Percentiles rank a stretch among this genome's conserved stretches.
These are phyloP conservation scores for Odocoileus hemionus DNA, from an alignment of 2,113 vertebrate species.

Conservation along the genomic window DNA sequence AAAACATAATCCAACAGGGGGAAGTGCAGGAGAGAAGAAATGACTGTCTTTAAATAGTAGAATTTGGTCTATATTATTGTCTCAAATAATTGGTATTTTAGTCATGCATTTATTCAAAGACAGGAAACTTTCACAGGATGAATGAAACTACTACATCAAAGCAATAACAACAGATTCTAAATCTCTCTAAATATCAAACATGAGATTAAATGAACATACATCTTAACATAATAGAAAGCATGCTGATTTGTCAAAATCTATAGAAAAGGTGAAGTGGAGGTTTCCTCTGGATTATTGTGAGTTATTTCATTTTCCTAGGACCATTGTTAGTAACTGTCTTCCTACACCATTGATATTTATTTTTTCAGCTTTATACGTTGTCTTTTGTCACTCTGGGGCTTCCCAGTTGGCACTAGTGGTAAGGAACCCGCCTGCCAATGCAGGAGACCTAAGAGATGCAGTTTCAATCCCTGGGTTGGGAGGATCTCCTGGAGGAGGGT, in stretches of 20 bases:
- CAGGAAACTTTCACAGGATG: neutral
- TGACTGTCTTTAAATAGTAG: neutral
- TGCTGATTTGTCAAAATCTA: neutral
- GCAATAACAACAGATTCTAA: neutral
- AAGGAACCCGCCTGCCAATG: neutral
- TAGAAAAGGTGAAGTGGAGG: neutral
- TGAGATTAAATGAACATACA: neutral
- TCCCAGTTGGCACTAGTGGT: neutral
- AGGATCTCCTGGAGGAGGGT: neutral
- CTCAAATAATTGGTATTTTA: neutral
- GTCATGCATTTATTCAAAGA: neutral
- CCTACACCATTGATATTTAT: neutral
- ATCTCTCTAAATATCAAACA: neutral
- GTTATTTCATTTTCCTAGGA: neutral
- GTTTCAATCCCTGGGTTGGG: neutral
- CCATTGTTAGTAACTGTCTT: neutral
- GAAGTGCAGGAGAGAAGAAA: neutral
- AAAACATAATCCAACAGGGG: neutral
- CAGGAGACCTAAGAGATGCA: neutral
- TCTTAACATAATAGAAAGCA: neutral
- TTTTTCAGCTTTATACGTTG: neutral
- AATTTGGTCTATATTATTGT: neutral
- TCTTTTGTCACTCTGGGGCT: neutral
- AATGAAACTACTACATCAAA: neutral
- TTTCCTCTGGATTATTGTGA: neutral